Conservation (phyloP, 2,888 invertebrate genomes). For the Peribatodes rhomboidaria region DNA sequence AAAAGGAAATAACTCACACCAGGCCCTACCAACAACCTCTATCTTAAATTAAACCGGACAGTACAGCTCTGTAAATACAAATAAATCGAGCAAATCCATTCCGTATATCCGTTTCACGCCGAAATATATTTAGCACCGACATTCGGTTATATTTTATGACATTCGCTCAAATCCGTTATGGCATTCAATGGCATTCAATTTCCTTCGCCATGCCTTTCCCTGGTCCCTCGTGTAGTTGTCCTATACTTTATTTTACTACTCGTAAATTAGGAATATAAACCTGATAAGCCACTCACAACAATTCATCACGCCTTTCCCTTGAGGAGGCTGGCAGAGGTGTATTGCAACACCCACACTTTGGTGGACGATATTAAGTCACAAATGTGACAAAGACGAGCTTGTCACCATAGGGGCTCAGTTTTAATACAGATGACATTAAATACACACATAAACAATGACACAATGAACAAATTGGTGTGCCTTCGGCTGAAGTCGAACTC, state of each 20-base stretch:
- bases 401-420: too few relatives aligned
- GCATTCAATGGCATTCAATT: constrained; percentile 77
- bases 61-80: constrained; percentile 48
- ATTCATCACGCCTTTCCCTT: too few relatives aligned
- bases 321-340: too few relatives aligned
- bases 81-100: constrained; percentile 65
- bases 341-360: too few relatives aligned
- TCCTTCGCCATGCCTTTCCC: constrained; percentile 52
- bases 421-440: too few relatives aligned
- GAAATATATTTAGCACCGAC: constrained; percentile 65
- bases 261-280: too few relatives aligned
- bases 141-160: constrained; percentile 71
- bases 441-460: too few relatives aligned
- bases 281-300: too few relatives aligned
- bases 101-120: constrained; percentile 57
- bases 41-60: constrained; percentile 15
- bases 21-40: neutral
- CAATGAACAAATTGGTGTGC: too few relatives aligned
- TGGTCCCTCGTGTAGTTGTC: constrained; percentile 3
- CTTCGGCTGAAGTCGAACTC: too few relatives aligned
- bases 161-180: constrained; percentile 68
- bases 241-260: constrained; percentile 6
- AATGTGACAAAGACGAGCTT: too few relatives aligned
- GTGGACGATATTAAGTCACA: too few relatives aligned
- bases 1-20: constrained; percentile 6